Conservation (phyloP, 1,140 invertebrate species). For the Drosophila neocordata region DNA sequence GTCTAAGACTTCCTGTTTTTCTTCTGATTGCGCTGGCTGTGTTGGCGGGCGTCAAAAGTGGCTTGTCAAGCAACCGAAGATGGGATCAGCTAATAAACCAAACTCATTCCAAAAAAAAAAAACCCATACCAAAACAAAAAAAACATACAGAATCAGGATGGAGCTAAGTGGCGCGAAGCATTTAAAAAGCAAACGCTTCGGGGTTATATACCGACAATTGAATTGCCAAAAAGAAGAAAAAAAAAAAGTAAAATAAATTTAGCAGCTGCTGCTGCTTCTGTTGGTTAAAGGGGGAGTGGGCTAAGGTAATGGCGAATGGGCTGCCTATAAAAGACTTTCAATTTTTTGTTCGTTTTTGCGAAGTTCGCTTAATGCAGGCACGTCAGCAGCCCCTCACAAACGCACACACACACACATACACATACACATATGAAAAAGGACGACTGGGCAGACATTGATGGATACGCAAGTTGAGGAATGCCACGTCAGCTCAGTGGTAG, state of each 20-base stretch:
- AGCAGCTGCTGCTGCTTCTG: conserved; percentile 73
- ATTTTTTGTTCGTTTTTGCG: conserved; percentile 58
- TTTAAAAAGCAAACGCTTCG: conserved; percentile 74
- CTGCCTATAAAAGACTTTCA: conserved; percentile 74
- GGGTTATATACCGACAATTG: conserved; percentile 68
- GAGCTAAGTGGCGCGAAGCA: conserved; percentile 69
- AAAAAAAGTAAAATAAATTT: conserved; percentile 45
- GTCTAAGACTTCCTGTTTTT: conserved; percentile 75
- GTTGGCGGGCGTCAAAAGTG: conserved; percentile 68
- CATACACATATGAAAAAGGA: conserved; percentile 27
- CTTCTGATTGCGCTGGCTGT: conserved; percentile 24
- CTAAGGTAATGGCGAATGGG: conserved; percentile 8
- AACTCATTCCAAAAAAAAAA: conserved; percentile 34
- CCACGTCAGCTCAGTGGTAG: conserved; percentile 61
- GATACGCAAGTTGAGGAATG: conserved; percentile 72
- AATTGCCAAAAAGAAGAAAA: conserved; percentile 66
- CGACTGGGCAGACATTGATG: conserved; percentile 75
- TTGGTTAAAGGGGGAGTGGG: conserved; percentile 30
- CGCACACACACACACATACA: conserved; percentile 1
- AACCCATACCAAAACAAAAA: conserved; percentile 23
- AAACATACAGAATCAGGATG: conserved; percentile 15
- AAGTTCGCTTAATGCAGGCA: conserved; percentile 72
- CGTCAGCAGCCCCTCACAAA: conserved; percentile 56
- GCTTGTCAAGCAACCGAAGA: conserved; percentile 64
- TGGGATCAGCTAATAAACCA: conserved; percentile 79